These are phyloP conservation scores for Cheilosia pagana DNA, from an alignment of 2,888 invertebrate genomes.

Conservation along the genomic window DNA sequence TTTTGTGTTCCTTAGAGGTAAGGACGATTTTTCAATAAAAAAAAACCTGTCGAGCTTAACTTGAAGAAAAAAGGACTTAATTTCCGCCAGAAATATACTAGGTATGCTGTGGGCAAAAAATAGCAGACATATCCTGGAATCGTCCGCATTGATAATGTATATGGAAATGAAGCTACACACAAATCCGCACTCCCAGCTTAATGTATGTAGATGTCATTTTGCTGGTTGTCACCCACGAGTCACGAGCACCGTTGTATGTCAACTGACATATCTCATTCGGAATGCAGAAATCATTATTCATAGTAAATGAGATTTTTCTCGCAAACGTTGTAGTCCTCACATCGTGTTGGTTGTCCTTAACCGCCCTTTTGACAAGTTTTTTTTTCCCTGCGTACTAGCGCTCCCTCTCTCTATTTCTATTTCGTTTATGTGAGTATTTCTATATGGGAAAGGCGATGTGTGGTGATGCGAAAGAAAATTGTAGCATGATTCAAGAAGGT, in stretches of 20 bases:
- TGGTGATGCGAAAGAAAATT: not conserved
- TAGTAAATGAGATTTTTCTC: slow-evolving; percentile 67
- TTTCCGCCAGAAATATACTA: slow-evolving; percentile 39
- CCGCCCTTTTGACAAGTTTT: not conserved
- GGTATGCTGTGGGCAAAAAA: slow-evolving; percentile 23
- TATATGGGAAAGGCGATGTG: not conserved
- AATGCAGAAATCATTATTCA: slow-evolving; percentile 73
- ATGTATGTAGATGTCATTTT: slow-evolving; percentile 39
- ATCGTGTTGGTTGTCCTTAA: slow-evolving; percentile 11
- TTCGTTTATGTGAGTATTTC: too few species aligned
- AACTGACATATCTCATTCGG: slow-evolving; percentile 57
- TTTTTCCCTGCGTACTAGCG: not conserved
- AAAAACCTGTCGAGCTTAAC: not conserved
- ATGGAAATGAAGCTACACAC: slow-evolving; percentile 39
- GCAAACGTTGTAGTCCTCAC: slow-evolving; percentile 4
- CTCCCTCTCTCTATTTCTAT: too few species aligned
- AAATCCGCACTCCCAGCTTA: not conserved
- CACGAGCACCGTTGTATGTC: slow-evolving; percentile 16
- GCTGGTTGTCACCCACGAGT: slow-evolving; percentile 36
- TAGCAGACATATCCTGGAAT: slow-evolving; percentile 34
- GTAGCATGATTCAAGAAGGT: slow-evolving; percentile 6
- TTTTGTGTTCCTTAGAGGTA: not conserved
- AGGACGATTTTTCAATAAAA: not conserved
- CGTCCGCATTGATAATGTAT: slow-evolving; percentile 48
- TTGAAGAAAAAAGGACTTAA: slow-evolving; percentile 35